A percentile compares a stretch with the other conserved stretches of the same genome.
Evolutionary conservation across 2,797 vertebrate genomes (phyloP).

Genomic region (Bryconaethiops microstoma): DNA sequence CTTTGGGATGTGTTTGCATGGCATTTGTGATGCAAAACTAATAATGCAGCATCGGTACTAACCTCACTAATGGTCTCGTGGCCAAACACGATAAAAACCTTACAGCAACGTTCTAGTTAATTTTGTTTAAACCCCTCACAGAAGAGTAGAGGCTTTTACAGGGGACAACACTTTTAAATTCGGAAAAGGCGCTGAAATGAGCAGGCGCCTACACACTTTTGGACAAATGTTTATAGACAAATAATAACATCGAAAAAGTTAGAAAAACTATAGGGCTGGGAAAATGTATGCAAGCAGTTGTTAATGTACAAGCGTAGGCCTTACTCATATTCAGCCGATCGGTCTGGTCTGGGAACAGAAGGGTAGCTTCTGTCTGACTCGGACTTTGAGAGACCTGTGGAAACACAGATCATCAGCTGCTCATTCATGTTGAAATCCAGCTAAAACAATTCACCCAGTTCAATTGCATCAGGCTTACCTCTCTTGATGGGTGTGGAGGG

Average conservation of each 20-base stretch:
- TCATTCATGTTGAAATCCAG: neutral
- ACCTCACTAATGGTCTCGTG: too few species aligned
- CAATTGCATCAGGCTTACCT: constrained; percentile 40
- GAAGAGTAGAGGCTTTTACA: too few species aligned
- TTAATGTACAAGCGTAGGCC: neutral
- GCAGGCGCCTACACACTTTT: too few species aligned
- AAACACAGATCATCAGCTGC: constrained; percentile 28
- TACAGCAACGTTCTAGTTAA: too few species aligned
- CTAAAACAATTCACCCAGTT: neutral
- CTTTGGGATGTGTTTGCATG: too few species aligned
- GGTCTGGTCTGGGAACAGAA: constrained; percentile 61
- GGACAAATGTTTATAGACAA: too few species aligned
- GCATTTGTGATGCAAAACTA: too few species aligned
- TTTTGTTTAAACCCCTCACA: too few species aligned
- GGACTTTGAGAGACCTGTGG: constrained; percentile 61
- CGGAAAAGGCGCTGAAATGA: too few species aligned
- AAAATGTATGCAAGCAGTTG: neutral
- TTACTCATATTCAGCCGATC: constrained; percentile 66
- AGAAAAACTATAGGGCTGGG: neutral
- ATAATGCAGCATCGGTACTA: too few species aligned
- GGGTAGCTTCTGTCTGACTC: constrained; percentile 77
- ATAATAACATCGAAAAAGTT: neutral
- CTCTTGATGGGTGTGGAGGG: constrained; percentile 51
- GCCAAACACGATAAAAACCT: too few species aligned
- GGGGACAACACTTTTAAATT: too few species aligned